Conservation (phyloP, 2,113 vertebrate genomes). For the human (Homo sapiens) region DNA sequence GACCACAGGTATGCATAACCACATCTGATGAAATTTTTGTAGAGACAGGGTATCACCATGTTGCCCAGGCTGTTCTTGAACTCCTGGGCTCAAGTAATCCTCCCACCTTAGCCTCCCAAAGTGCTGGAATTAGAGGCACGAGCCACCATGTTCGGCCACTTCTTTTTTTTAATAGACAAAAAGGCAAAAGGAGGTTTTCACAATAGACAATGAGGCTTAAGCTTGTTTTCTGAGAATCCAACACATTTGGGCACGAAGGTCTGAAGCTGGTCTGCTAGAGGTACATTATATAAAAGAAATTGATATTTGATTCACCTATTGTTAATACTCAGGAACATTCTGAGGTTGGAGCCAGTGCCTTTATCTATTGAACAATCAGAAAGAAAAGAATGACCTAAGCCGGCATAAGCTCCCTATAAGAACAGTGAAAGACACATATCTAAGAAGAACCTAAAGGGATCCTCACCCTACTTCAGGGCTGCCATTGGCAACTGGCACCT, state of each 20-base stretch:
- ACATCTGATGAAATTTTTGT: too few species aligned
- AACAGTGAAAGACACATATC: neutral
- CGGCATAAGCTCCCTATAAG: accelerated
- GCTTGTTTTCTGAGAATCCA: neutral
- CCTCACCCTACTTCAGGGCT: neutral
- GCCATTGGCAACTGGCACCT: neutral
- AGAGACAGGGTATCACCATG: too few species aligned
- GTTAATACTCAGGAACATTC: neutral
- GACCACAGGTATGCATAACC: too few species aligned
- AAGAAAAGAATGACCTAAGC: neutral
- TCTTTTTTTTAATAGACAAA: neutral
- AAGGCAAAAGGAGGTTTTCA: neutral
- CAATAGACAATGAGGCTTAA: neutral
- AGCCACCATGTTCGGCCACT: too few species aligned
- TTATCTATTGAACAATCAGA: neutral
- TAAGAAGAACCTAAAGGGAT: neutral
- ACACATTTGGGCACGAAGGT: neutral
- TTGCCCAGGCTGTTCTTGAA: too few species aligned
- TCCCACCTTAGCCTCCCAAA: too few species aligned
- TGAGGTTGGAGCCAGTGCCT: neutral
- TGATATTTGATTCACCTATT: neutral
- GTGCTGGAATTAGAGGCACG: too few species aligned
- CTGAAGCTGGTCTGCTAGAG: neutral
- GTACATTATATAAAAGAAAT: neutral
- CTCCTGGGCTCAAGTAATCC: too few species aligned